phyloP scores from a whole-genome alignment of 2,888 invertebrate genomes.

The Polyommatus iphigenia region DNA sequence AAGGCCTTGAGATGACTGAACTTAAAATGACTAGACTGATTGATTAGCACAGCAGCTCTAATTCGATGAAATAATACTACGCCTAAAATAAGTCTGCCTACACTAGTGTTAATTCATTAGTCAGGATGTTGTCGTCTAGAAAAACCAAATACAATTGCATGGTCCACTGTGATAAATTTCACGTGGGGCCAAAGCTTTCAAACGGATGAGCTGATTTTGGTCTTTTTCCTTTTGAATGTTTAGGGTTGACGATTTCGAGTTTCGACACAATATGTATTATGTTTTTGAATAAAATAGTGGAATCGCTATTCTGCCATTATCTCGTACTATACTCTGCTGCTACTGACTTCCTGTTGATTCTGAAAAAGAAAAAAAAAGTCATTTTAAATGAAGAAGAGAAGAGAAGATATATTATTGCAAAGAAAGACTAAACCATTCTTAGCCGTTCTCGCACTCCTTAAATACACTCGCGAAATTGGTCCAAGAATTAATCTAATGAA shows the following conservation, averaged over 20 bases:
- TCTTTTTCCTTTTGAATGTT: too few relatives aligned
- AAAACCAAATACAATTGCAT: too few relatives aligned
- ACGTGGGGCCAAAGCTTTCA: too few relatives aligned
- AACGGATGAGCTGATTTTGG: too few relatives aligned
- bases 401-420: neutral
- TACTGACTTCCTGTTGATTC: neutral
- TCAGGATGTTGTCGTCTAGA: neutral
- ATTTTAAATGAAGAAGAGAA: neutral
- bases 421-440: neutral
- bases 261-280: too few relatives aligned
- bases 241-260: too few relatives aligned
- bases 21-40: neutral
- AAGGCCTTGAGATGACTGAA: neutral
- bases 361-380: neutral
- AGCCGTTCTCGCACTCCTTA: conserved; percentile 1
- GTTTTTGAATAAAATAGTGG: too few relatives aligned
- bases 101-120: neutral
- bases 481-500: conserved; percentile 15
- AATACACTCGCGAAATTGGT: neutral
- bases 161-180: too few relatives aligned
- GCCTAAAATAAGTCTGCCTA: neutral
- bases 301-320: too few relatives aligned
- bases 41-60: neutral
- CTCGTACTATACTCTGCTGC: neutral
- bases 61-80: conserved; percentile 3